phyloP scores from a whole-genome alignment of 2,113 vertebrate species.

The Tamias sibiricus region DNA sequence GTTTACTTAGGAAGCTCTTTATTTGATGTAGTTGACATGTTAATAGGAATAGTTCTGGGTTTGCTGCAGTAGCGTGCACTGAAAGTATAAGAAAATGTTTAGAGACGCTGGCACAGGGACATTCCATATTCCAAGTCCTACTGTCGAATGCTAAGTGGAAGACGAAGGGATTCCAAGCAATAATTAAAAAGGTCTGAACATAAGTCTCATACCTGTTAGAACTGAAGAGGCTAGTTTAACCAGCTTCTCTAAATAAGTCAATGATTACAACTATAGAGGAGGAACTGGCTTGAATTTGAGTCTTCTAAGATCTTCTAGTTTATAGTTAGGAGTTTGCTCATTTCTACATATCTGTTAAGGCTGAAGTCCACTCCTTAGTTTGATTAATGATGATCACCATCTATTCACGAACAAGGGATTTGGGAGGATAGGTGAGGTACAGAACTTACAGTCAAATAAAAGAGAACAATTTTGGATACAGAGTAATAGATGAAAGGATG shows the following conservation, averaged over 20 bases:
- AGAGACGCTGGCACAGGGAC: background rate
- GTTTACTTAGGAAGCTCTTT: conserved; percentile 57
- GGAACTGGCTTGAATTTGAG: background rate
- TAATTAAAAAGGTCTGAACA: conserved; percentile 1
- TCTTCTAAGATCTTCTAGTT: background rate
- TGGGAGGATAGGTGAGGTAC: background rate
- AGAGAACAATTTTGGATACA: background rate
- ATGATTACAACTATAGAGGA: background rate
- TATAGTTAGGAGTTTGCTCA: background rate
- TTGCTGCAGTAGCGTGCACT: background rate
- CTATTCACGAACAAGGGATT: background rate
- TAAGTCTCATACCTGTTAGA: background rate
- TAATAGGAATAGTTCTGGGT: conserved; percentile 60
- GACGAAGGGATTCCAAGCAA: conserved; percentile 32
- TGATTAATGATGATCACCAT: background rate
- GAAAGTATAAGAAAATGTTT: conserved; percentile 33
- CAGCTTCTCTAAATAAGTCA: background rate
- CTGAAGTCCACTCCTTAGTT: background rate
- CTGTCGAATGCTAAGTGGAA: background rate
- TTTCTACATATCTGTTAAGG: background rate
- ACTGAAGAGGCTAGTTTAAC: background rate
- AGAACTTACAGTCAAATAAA: background rate
- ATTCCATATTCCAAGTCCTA: background rate
- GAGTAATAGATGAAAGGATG: background rate
- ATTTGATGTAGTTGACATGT: conserved; percentile 64